phyloP scores from a whole-genome alignment of 2,113 vertebrate species.

The Turnix velox region DNA sequence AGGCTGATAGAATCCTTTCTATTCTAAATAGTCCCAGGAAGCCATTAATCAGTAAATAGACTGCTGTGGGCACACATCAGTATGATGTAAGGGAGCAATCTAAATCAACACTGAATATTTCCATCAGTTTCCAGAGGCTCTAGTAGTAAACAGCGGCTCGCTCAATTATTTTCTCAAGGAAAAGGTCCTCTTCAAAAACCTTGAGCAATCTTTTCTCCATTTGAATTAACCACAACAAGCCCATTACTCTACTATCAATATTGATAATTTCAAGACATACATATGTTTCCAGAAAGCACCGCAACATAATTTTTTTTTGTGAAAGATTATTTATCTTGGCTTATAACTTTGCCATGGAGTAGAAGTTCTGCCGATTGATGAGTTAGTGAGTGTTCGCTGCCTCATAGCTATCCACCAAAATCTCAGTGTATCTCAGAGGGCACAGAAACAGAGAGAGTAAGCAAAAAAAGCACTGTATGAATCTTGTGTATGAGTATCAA shows the following conservation, averaged over 20 bases:
- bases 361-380: neutral
- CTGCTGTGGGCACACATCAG: neutral
- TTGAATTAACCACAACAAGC: neutral
- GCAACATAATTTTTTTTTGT: neutral
- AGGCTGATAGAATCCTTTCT: neutral
- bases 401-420: neutral
- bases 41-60: neutral
- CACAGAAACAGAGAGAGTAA: conserved; percentile 15
- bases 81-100: neutral
- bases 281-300: neutral
- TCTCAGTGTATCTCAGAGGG: neutral
- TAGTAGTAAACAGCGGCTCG: neutral
- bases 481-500: neutral
- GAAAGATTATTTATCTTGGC: neutral
- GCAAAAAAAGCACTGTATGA: neutral
- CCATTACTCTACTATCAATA: neutral
- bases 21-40: neutral
- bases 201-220: neutral
- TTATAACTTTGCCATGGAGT: neutral
- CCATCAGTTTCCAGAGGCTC: neutral
- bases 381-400: neutral
- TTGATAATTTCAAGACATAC: neutral
- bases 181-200: neutral
- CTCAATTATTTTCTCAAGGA: neutral
- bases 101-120: neutral